phyloP scores from a whole-genome alignment of 2,113 vertebrate genomes.

The Oreocharis arfaki region DNA sequence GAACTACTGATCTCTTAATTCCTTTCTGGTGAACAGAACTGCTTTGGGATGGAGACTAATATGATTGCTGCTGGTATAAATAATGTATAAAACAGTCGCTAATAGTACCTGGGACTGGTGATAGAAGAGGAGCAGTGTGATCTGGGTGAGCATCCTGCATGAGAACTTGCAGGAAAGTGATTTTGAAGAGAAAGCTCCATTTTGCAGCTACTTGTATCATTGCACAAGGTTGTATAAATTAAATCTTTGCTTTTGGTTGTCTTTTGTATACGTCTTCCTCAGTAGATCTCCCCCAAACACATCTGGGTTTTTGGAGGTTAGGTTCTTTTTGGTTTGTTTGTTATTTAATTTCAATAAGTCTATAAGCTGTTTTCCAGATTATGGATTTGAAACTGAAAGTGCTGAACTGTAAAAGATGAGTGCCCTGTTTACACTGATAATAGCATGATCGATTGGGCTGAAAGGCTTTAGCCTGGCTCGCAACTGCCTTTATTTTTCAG shows the following conservation, averaged over 20 bases:
- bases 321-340: neutral
- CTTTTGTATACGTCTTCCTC: neutral
- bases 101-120: no score
- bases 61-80: neutral
- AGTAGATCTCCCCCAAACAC: neutral
- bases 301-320: neutral
- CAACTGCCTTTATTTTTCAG: neutral
- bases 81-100: neutral
- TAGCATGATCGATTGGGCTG: neutral
- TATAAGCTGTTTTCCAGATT: neutral
- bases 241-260: neutral
- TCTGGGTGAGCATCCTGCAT: neutral
- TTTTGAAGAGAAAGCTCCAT: neutral
- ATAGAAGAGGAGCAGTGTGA: neutral
- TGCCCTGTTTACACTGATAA: neutral
- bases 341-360: neutral
- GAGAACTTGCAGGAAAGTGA: neutral
- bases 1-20: neutral
- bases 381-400: neutral
- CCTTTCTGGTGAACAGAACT: neutral
- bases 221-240: neutral
- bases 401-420: neutral
- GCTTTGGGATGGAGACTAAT: neutral
- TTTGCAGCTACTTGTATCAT: fast-evolving
- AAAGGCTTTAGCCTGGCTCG: neutral